Conservation (phyloP, 1,140 invertebrate genomes). For the Aricia agestis region DNA sequence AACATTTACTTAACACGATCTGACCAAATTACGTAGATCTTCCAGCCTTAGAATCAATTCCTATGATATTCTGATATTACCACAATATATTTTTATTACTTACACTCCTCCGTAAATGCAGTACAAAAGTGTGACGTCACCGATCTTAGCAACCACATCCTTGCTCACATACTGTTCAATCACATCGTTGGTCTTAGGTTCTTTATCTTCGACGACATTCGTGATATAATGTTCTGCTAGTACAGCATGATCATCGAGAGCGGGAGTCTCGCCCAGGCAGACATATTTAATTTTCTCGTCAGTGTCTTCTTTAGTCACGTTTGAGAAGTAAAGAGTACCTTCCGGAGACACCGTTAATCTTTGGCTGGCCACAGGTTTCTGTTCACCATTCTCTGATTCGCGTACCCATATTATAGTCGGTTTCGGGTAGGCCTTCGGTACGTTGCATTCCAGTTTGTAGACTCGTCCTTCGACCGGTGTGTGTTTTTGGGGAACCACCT, state of each 20-base stretch:
- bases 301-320: slow-evolving; percentile 21
- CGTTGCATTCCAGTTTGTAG: slow-evolving; percentile 11
- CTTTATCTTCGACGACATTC: neutral
- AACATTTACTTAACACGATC: no score
- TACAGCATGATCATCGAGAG: neutral
- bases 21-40: no score
- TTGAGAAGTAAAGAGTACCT: slow-evolving; percentile 21
- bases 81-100: slow-evolving; percentile 1
- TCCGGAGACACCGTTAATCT: slow-evolving; percentile 15
- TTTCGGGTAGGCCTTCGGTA: slow-evolving; percentile 17
- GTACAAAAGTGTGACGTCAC: slow-evolving; percentile 8
- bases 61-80: no score
- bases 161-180: slow-evolving; percentile 15
- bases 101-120: slow-evolving; percentile 25
- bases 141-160: neutral
- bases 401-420: slow-evolving; percentile 10
- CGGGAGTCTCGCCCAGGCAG: slow-evolving; percentile 14
- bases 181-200: slow-evolving; percentile 8
- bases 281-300: slow-evolving; percentile 12
- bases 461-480: slow-evolving; percentile 7
- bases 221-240: slow-evolving; percentile 17
- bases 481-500: slow-evolving; percentile 5
- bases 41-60: no score
- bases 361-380: neutral
- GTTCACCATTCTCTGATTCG: neutral